These are phyloP conservation scores for Daubentonia madagascariensis DNA, from an alignment of 2,113 vertebrate species.

Conservation along the genomic window DNA sequence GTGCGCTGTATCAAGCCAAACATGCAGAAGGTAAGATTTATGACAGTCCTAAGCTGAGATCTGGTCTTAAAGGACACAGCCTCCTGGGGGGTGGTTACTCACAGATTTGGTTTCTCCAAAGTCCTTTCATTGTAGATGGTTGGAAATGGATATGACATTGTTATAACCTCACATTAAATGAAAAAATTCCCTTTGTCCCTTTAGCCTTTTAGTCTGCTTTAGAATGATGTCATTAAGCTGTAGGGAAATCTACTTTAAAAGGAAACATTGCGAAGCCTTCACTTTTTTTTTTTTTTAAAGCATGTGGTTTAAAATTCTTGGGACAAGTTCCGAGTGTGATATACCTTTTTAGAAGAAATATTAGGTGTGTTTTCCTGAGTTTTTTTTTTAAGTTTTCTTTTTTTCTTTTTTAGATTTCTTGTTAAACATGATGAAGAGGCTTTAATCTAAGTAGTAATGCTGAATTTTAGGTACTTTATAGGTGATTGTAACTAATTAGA, in stretches of 20 bases:
- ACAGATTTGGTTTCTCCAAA: background rate
- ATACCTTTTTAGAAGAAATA: background rate
- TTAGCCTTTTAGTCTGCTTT: background rate
- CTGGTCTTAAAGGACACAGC: background rate
- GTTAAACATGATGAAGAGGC: background rate
- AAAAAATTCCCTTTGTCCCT: background rate
- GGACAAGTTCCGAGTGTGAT: background rate
- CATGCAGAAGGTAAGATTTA: slow-evolving; percentile 90
- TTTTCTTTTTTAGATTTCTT: background rate
- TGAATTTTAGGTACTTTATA: background rate
- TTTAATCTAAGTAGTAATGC: background rate
- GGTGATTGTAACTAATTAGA: background rate
- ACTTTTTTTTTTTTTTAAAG: background rate
- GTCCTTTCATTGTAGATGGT: background rate
- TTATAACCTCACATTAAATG: background rate
- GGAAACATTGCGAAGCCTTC: background rate
- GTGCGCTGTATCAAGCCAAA: slow-evolving; percentile 99
- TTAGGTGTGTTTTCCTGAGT: background rate
- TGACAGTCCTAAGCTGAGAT: background rate
- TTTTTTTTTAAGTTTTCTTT: background rate
- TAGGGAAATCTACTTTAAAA: background rate
- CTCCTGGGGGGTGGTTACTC: background rate
- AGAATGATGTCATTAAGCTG: background rate
- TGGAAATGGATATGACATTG: background rate
- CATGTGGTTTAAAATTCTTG: background rate